Conservation (phyloP, 2,797 vertebrate genomes). For the Clarias platycephalus region DNA sequence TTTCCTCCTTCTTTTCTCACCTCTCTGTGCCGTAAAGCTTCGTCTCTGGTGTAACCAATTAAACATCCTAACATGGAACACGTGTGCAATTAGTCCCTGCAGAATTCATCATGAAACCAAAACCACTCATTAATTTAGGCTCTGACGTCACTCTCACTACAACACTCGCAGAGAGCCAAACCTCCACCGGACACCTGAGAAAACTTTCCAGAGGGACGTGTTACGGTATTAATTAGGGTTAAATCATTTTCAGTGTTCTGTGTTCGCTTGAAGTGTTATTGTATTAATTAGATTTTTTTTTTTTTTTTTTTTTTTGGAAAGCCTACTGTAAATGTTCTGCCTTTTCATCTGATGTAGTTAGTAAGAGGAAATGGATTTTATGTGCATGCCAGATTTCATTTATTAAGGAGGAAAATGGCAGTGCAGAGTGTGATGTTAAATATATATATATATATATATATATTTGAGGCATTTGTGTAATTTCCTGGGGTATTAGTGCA, state of each 20-base stretch:
- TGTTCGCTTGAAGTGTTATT: neutral
- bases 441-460: neutral
- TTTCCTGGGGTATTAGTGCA: neutral
- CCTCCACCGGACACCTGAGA: constrained; percentile 44
- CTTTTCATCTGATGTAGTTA: constrained; percentile 30
- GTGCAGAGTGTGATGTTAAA: neutral
- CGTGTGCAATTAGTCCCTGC: constrained; percentile 52
- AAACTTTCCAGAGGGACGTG: constrained; percentile 42
- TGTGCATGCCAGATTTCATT: neutral
- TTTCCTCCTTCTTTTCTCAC: constrained; percentile 56
- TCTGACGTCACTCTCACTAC: constrained; percentile 36
- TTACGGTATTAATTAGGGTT: constrained; percentile 51
- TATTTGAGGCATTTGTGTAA: neutral
- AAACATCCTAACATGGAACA: constrained; percentile 55
- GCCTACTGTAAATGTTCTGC: constrained; percentile 42
- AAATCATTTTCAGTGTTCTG: constrained; percentile 22
- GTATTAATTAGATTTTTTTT: constrained; percentile 13
- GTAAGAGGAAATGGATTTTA: neutral
- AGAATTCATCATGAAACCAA: constrained; percentile 48
- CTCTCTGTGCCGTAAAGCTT: constrained; percentile 49
- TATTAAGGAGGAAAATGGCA: neutral
- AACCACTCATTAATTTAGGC: constrained; percentile 41
- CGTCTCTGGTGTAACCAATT: constrained; percentile 54
- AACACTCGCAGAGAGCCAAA: constrained; percentile 44
- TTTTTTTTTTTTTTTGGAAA: constrained; percentile 30